These are phyloP conservation scores for Alcis repandata DNA, from an alignment of 2,888 invertebrate genomes.

Conservation along the genomic window DNA sequence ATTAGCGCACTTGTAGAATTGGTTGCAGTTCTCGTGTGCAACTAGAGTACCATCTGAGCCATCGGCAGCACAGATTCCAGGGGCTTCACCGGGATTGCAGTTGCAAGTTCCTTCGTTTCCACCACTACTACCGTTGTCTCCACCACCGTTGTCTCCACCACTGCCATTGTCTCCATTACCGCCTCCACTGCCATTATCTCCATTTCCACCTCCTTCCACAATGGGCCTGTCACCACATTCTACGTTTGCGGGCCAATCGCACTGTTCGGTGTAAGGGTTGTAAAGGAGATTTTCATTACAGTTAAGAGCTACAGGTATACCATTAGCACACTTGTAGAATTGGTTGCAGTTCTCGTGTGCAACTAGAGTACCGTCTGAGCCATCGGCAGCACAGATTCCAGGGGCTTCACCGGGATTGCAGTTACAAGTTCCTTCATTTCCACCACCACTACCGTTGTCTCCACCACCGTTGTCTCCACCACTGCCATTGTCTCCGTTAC, in stretches of 20 bases:
- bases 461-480: conserved; percentile 24
- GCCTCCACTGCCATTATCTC: conserved; percentile 20
- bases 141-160: conserved; percentile 20
- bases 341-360: conserved; percentile 63
- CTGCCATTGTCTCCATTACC: conserved; percentile 29
- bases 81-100: conserved; percentile 54
- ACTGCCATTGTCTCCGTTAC: conserved; percentile 6
- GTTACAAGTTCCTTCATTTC: conserved; percentile 39
- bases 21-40: conserved; percentile 59
- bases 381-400: conserved; percentile 51
- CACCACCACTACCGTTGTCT: conserved; percentile 25
- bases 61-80: conserved; percentile 48
- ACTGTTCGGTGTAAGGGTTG: conserved; percentile 47
- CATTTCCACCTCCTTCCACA: conserved; percentile 27
- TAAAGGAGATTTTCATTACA: conserved; percentile 47
- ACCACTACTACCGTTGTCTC: conserved; percentile 15
- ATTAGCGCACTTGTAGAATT: conserved; percentile 57
- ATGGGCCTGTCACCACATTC: conserved; percentile 49
- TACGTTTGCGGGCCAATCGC: conserved; percentile 55
- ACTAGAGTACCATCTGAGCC: conserved; percentile 54
- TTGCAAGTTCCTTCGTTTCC: conserved; percentile 44
- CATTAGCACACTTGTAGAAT: conserved; percentile 49
- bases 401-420: conserved; percentile 50
- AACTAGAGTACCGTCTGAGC: conserved; percentile 53
- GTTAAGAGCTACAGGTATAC: conserved; percentile 38